A percentile compares a stretch with the other conserved stretches of the same genome.
Conservation (phyloP, 2,797 vertebrate species). For the Geotrypetes seraphini region DNA sequence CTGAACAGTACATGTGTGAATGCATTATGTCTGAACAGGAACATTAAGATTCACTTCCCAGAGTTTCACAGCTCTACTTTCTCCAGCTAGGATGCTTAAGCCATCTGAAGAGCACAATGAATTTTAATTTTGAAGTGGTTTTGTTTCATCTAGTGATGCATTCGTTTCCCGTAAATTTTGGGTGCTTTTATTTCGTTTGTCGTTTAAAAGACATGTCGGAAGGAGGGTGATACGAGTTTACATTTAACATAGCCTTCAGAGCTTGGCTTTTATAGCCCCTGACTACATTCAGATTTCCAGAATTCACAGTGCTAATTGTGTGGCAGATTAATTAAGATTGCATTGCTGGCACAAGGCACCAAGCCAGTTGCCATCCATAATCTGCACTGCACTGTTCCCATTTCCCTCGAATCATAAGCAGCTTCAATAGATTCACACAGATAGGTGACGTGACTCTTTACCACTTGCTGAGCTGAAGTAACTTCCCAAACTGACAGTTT, state of each 20-base stretch:
- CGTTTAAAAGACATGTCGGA: background rate
- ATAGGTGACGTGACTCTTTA: too few species aligned
- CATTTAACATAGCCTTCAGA: background rate
- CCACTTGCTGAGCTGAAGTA: too few species aligned
- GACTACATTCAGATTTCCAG: background rate
- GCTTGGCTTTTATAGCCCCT: background rate
- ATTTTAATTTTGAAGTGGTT: slow-evolving; percentile 8
- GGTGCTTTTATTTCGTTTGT: background rate
- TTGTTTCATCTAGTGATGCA: background rate
- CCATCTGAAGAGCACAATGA: too few species aligned
- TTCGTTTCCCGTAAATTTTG: slow-evolving; percentile 1
- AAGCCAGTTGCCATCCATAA: background rate
- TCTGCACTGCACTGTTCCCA: background rate
- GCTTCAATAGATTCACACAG: too few species aligned
- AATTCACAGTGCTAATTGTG: background rate
- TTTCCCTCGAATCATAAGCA: too few species aligned
- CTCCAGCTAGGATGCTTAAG: too few species aligned
- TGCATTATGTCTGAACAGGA: slow-evolving; percentile 4
- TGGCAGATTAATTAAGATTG: slow-evolving; percentile 8
- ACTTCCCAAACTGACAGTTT: too few species aligned
- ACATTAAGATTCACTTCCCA: slow-evolving; percentile 15
- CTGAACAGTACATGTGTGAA: slow-evolving; percentile 6
- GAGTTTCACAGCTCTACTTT: slow-evolving; percentile 2
- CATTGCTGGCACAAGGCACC: background rate
- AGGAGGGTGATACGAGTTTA: background rate